Base-by-base conservation (phyloP, 2,888 invertebrate genomes). In the Lypha dubia region DNA sequence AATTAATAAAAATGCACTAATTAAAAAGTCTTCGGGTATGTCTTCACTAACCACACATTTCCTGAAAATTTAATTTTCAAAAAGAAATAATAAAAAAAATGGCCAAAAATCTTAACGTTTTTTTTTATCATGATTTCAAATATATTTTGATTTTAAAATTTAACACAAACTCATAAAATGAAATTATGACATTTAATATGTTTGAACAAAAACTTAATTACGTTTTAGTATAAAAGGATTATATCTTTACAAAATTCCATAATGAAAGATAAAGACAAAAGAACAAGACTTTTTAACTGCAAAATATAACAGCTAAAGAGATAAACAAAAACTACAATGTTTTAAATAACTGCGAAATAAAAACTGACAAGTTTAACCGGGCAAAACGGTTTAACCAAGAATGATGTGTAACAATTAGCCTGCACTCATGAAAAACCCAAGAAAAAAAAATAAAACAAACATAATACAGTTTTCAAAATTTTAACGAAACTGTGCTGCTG, bases 371-470 rank as follows among this genome's bases (percentile, higher is more conserved):
- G 76, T 62, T 73, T 80, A 77, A 84, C 71, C 32, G 74, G 46
- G n/a, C 49, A 73, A 80, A 84, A 80, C 53, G 60, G 51, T 77
- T 80, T 63, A 77, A 77, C 46, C 62, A 60, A 77, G 28, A 73
- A 73, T 77, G 71, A 84, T 84, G 76, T 80, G 80, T 73, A 84
- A 84, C 76, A 84, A 84, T 84, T 84, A 84, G 77, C 80, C 80
- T 84, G 84, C 46, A 76, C 41, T 73, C 60, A 68, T 13, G 35
- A 68, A 60, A 76, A 15, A 46, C 22, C 58, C 56, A 58, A 76
- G 53, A 35, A 60, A 62, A 41, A 11, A 24, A 24, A 4, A 38
- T 35, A 9, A 17, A 15, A 32, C 35, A 32, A 3, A 58, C 24
- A 58, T 60, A 71, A 73, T 35, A 65, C 62, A 44, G 62, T 70